A percentile compares a stretch with the other conserved stretches of the same genome.
These are phyloP conservation scores for Piaya cayana DNA, from an alignment of 2,113 vertebrate genomes.

Conservation along the genomic window DNA sequence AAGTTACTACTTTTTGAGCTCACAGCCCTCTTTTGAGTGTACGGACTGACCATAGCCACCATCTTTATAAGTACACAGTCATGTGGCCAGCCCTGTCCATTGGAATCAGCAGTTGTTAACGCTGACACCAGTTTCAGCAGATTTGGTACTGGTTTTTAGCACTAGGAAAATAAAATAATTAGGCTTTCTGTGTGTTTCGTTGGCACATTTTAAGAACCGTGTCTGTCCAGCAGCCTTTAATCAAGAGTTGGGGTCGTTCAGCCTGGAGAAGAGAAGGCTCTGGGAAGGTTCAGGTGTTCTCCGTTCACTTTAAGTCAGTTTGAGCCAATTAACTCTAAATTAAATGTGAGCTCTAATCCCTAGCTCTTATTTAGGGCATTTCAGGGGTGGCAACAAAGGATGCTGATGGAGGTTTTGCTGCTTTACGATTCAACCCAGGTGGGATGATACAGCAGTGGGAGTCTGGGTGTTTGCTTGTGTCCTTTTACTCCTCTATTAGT, in stretches of 20 bases:
- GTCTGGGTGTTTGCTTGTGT: background rate
- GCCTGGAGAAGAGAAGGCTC: too few relatives aligned
- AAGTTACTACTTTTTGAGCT: background rate
- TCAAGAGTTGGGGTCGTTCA: background rate
- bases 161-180: background rate
- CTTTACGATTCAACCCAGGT: background rate
- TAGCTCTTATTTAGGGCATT: background rate
- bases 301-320: background rate
- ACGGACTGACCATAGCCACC: background rate
- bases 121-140: background rate
- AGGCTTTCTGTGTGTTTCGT: background rate
- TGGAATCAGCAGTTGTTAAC: background rate
- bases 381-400: background rate
- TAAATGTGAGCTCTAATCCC: background rate
- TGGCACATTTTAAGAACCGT: background rate
- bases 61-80: rapidly evolving
- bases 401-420: rapidly evolving
- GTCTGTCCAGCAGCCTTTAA: background rate
- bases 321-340: background rate
- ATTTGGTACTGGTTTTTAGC: background rate
- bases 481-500: background rate
- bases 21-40: background rate
- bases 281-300: background rate
- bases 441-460: background rate
- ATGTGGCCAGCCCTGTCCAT: background rate